Percentiles rank a stretch among this genome's conserved stretches.
Conservation (phyloP, 2,888 invertebrate species). For the Agrenia bidenticulata region DNA sequence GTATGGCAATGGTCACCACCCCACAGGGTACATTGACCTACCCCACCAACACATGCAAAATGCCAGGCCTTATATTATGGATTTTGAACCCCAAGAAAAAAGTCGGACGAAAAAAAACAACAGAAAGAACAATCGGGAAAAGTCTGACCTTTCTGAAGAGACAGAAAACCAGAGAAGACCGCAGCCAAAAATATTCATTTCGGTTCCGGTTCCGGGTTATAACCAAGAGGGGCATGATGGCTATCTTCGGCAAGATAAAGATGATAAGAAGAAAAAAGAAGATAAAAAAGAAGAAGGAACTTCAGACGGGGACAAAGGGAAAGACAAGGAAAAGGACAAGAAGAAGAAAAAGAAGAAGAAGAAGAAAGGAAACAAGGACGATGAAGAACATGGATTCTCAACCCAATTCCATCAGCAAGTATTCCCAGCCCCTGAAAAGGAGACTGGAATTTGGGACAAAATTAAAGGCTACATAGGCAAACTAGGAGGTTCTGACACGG, state of each 20-base stretch:
- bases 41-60: too few relatives aligned
- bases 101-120: too few relatives aligned
- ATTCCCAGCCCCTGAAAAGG: not conserved
- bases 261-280: conserved; percentile 26
- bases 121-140: too few relatives aligned
- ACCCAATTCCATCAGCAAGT: conserved; percentile 18
- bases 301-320: conserved; percentile 22
- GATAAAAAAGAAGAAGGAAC: conserved; percentile 28
- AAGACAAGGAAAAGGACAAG: conserved; percentile 24
- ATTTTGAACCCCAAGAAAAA: too few relatives aligned
- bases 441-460: conserved; percentile 9
- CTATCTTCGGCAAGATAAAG: not conserved
- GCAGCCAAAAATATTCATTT: not conserved
- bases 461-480: conserved; percentile 4
- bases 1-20: too few relatives aligned
- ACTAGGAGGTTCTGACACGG: not conserved
- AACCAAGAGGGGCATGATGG: not conserved
- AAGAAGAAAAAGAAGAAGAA: conserved; percentile 23
- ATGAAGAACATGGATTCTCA: not conserved
- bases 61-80: too few relatives aligned
- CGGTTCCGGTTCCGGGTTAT: not conserved
- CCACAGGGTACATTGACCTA: not conserved
- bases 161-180: not conserved
- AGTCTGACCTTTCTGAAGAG: too few relatives aligned
- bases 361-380: not conserved